These are phyloP conservation scores for Ptiloglossa arizonensis DNA, from an alignment of 1,140 invertebrate genomes.

Conservation along the genomic window DNA sequence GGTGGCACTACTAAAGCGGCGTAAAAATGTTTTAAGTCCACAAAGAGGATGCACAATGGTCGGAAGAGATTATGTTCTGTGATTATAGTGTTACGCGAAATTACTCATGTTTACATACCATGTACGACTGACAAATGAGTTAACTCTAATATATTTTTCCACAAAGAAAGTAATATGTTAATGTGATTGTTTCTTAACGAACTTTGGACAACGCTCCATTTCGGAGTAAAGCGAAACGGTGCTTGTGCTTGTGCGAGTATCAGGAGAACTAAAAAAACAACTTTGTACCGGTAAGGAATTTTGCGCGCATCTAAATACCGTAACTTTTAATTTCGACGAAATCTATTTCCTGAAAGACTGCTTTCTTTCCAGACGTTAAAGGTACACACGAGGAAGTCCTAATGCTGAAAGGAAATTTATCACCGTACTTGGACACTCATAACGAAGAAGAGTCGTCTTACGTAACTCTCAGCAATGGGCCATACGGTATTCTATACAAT, in stretches of 20 bases:
- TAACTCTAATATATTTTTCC: constrained; percentile 45
- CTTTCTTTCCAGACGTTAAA: constrained; percentile 64
- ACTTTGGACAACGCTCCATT: constrained; percentile 21
- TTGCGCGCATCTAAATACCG: neutral
- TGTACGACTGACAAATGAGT: constrained; percentile 53
- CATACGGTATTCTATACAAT: constrained; percentile 69
- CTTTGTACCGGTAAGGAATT: constrained; percentile 54
- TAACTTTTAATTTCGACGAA: neutral
- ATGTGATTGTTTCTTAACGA: constrained; percentile 39
- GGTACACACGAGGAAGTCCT: constrained; percentile 78
- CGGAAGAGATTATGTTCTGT: constrained; percentile 58
- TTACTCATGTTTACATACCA: constrained; percentile 41
- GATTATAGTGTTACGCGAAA: constrained; percentile 44
- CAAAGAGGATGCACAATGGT: constrained; percentile 49
- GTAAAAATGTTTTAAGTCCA: constrained; percentile 20
- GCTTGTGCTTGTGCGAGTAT: constrained; percentile 1
- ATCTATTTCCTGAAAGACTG: neutral
- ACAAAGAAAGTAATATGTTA: constrained; percentile 46
- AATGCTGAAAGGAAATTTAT: constrained; percentile 81
- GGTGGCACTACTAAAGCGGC: neutral
- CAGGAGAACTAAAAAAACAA: constrained; percentile 29
- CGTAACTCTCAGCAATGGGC: constrained; percentile 79
- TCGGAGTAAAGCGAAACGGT: constrained; percentile 2
- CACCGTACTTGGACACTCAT: constrained; percentile 76
- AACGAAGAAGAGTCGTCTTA: constrained; percentile 80